Base-by-base conservation (phyloP, 2,113 vertebrate genomes). In the Ornithorhynchus anatinus region DNA sequence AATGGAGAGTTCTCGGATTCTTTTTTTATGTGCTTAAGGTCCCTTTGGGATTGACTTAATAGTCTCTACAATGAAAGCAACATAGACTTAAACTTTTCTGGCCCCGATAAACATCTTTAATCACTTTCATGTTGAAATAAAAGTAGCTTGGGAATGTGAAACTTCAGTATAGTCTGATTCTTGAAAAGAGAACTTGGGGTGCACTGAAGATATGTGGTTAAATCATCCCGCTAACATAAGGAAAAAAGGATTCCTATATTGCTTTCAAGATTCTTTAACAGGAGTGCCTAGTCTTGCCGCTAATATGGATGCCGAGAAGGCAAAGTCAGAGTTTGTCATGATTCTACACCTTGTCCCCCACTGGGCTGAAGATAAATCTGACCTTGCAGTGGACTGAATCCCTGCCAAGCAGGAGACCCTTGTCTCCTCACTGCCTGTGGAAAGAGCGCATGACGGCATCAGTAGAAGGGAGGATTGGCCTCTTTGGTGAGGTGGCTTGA, bases 61-160 rank as follows among this genome's bases (percentile, higher is more conserved):
- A 73, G 71, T 81, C 91, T 76, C 72, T 85, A 68, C 72, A 73
- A 86, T 81, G 84, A 90, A 90, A 91, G 75, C 51, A 1, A 75
- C 73, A 72, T 56, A 29, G 17, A 81, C 77, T 75, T 86, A 68
- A 77, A 81, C 68, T 88, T 87, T 85, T 86, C 70, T 78, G 87
- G 79, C 86, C 88, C 88, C 85, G 86, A 90, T 84, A 87, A 91
- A 80, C 81, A 91, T 85, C 85, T 93, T 90, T 88, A 92, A 91
- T 91, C 88, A 90, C 87, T 88, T 94, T 91, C 81, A 89, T 91
- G 80, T 71, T 84, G 86, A 89, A 91, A 90, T 88, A 80, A 92
- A 91, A 90, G 85, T 84, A 89, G 59, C 64, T 84, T 76, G 82
- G 85, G 83, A 86, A 87, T 79, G 81, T 85, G 81, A 80, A 91